These are phyloP conservation scores for Drosophila yooni DNA, from an alignment of 2,888 invertebrate species.

Conservation along the genomic window DNA sequence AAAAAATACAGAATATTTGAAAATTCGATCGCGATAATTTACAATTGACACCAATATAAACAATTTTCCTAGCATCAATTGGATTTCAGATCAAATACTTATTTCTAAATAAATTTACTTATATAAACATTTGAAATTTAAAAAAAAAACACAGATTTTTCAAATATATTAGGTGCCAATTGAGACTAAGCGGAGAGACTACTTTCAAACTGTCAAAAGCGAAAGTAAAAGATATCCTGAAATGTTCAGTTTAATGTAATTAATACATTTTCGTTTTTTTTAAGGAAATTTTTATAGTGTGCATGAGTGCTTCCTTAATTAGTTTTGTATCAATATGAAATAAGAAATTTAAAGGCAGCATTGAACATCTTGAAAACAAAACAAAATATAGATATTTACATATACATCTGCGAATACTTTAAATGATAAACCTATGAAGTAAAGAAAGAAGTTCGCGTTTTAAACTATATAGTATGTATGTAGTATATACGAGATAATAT, in stretches of 20 bases:
- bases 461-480: slow-evolving; percentile 40
- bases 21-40: slow-evolving; percentile 22
- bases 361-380: slow-evolving; percentile 25
- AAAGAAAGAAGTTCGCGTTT: slow-evolving; percentile 39
- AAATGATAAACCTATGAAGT: slow-evolving; percentile 53
- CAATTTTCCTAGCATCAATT: slow-evolving; percentile 29
- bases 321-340: slow-evolving; percentile 21
- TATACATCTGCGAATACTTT: slow-evolving; percentile 26
- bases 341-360: slow-evolving; percentile 23
- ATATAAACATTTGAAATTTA: not conserved
- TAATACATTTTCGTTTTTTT: not conserved
- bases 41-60: slow-evolving; percentile 33
- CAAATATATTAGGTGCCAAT: slow-evolving; percentile 26
- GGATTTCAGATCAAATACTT: slow-evolving; percentile 8
- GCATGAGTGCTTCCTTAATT: slow-evolving; percentile 35
- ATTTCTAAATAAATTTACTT: not conserved
- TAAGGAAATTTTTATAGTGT: not conserved
- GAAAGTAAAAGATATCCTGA: slow-evolving; percentile 12
- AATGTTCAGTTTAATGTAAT: not conserved
- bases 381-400: slow-evolving; percentile 10
- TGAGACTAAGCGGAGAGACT: slow-evolving; percentile 10
- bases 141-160: not conserved
- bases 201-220: slow-evolving; percentile 6
- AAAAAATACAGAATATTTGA: slow-evolving; percentile 24
- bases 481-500: slow-evolving; percentile 46